These are phyloP conservation scores for Euclidia mi DNA, from an alignment of 2,888 invertebrate species.

Conservation along the genomic window DNA sequence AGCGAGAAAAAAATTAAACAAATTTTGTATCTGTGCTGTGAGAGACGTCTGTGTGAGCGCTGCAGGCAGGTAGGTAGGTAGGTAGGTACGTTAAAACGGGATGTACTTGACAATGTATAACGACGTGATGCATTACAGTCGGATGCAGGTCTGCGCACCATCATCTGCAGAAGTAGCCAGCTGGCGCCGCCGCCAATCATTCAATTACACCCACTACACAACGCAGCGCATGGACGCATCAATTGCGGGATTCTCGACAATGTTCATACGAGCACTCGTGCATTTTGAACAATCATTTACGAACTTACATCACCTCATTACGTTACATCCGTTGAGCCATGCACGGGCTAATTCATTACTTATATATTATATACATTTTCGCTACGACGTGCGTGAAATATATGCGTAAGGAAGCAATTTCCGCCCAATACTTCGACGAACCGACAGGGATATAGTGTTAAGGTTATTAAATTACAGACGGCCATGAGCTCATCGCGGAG, in stretches of 20 bases:
- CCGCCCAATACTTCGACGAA: background rate
- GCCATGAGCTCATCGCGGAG: background rate
- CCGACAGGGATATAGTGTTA: background rate
- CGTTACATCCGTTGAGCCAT: constrained; percentile 35
- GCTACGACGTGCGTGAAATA: constrained; percentile 1
- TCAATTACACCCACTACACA: constrained; percentile 75
- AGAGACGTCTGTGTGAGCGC: background rate
- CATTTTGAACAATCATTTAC: constrained; percentile 42
- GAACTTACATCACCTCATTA: constrained; percentile 35
- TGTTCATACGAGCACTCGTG: constrained; percentile 53
- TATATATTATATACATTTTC: constrained; percentile 5
- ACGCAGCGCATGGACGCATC: constrained; percentile 63
- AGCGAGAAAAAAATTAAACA: background rate
- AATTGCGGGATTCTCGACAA: constrained; percentile 71
- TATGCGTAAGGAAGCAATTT: constrained; percentile 6
- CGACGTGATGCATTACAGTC: constrained; percentile 66
- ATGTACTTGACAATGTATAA: constrained; percentile 60
- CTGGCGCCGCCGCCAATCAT: constrained; percentile 83
- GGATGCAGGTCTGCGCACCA: constrained; percentile 75
- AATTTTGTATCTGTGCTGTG: background rate
- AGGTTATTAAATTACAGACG: background rate
- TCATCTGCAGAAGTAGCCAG: constrained; percentile 80
- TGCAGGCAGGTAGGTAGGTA: no score
- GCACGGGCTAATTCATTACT: constrained; percentile 2
- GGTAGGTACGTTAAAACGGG: constrained; percentile 46